Evolutionary conservation across 2,888 invertebrate genomes (phyloP).

Genomic region (Pandemis heparana): DNA sequence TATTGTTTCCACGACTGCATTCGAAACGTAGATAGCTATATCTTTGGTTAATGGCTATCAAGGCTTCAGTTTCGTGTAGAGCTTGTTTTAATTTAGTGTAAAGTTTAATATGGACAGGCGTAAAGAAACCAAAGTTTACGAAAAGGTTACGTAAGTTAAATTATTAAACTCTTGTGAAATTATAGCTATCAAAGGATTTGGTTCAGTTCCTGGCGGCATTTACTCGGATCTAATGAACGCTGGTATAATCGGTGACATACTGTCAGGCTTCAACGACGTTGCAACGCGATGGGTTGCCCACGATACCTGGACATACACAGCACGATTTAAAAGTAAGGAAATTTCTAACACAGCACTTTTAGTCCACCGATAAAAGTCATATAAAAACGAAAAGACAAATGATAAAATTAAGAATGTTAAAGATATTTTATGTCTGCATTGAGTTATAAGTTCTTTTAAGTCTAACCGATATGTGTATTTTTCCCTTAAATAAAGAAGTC

Average conservation of each 20-base stretch:
- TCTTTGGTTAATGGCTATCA: too few species aligned
- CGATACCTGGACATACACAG: conserved; percentile 92
- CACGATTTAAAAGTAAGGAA: conserved; percentile 87
- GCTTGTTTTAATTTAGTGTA: too few species aligned
- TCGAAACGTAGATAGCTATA: too few species aligned
- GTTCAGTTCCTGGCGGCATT: conserved; percentile 91
- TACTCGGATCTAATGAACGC: conserved; percentile 90
- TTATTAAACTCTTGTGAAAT: conserved; percentile 20
- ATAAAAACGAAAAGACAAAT: neutral
- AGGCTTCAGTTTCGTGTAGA: too few species aligned
- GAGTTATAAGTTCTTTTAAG: too few species aligned
- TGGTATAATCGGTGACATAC: conserved; percentile 86
- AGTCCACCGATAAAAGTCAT: neutral
- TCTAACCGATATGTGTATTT: too few species aligned
- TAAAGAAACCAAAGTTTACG: too few species aligned
- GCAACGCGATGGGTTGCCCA: conserved; percentile 93
- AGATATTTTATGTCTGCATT: too few species aligned
- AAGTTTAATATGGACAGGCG: too few species aligned
- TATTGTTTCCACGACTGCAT: too few species aligned
- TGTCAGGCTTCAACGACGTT: conserved; percentile 91
- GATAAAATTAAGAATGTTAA: too few species aligned
- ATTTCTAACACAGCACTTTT: neutral
- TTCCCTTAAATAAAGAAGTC: too few species aligned
- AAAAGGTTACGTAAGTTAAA: neutral
- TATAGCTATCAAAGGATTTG: conserved; percentile 77